phyloP scores from a whole-genome alignment of 2,113 vertebrate species.

The Spheniscus mendiculus region DNA sequence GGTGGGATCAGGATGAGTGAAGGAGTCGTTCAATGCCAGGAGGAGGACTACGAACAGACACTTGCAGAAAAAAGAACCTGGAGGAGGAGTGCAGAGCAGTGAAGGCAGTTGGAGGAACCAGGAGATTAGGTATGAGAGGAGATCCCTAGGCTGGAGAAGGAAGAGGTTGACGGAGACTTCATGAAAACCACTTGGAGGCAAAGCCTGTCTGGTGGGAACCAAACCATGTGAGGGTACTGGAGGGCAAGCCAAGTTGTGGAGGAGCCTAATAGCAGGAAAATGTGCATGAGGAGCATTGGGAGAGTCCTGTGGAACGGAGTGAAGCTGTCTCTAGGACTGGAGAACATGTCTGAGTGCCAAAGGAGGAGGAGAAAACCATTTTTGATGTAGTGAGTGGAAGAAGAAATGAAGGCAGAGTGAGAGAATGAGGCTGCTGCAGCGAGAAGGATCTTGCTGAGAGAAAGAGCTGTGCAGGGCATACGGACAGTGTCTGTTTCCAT shows the following conservation, averaged over 20 bases:
- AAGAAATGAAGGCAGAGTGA: not conserved
- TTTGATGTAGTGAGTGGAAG: not conserved
- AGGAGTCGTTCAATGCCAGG: not conserved
- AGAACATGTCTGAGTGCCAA: not conserved
- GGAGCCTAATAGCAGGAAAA: not conserved
- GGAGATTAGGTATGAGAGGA: not conserved
- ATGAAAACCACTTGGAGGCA: not conserved
- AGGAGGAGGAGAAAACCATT: not conserved
- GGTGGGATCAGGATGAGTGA: not conserved
- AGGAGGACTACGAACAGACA: not conserved
- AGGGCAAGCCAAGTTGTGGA: not conserved
- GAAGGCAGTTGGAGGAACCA: not conserved
- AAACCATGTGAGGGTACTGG: not conserved
- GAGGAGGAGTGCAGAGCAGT: not conserved
- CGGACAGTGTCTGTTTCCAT: not conserved
- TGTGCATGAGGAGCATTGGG: accelerated
- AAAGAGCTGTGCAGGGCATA: not conserved
- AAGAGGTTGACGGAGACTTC: not conserved
- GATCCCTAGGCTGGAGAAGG: not conserved
- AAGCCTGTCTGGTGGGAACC: not conserved
- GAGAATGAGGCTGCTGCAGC: not conserved
- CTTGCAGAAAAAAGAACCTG: not conserved
- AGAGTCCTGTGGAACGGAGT: not conserved
- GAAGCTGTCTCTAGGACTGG: not conserved
- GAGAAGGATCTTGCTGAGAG: not conserved